These are phyloP conservation scores for Peromyscus californicus DNA, from an alignment of 2,113 vertebrate species.

Conservation along the genomic window DNA sequence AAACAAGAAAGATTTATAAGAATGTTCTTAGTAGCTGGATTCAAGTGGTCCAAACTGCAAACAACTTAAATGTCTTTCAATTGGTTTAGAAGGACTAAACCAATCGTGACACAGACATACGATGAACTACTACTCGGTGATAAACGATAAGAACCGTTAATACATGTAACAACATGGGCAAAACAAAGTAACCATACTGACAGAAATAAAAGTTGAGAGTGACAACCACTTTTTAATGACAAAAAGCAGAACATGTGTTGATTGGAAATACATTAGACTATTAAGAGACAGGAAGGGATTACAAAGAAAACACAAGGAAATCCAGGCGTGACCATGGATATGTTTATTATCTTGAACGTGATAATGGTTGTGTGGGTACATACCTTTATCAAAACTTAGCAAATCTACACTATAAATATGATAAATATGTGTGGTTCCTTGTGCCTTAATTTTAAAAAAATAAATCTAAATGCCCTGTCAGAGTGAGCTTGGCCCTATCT, in stretches of 20 bases:
- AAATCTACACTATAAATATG: conserved; percentile 6
- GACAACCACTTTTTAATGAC: neutral
- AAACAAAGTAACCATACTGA: neutral
- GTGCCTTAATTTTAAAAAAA: neutral
- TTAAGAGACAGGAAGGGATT: neutral
- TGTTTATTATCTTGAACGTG: neutral
- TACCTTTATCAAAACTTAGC: neutral
- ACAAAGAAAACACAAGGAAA: neutral
- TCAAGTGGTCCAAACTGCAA: neutral
- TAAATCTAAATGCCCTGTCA: neutral
- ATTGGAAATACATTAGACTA: neutral
- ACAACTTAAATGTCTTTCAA: neutral
- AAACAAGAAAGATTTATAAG: neutral
- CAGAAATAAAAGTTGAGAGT: neutral
- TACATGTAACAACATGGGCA: neutral
- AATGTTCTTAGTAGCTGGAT: neutral
- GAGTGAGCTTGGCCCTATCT: neutral
- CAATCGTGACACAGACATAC: neutral
- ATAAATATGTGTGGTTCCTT: neutral
- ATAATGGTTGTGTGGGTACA: neutral
- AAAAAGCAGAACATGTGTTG: neutral
- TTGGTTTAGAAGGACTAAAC: neutral
- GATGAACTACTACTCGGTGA: neutral
- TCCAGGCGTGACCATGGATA: neutral
- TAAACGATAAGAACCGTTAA: neutral